Conservation (phyloP, 2,888 invertebrate genomes). For the Lochmaea capreae region DNA sequence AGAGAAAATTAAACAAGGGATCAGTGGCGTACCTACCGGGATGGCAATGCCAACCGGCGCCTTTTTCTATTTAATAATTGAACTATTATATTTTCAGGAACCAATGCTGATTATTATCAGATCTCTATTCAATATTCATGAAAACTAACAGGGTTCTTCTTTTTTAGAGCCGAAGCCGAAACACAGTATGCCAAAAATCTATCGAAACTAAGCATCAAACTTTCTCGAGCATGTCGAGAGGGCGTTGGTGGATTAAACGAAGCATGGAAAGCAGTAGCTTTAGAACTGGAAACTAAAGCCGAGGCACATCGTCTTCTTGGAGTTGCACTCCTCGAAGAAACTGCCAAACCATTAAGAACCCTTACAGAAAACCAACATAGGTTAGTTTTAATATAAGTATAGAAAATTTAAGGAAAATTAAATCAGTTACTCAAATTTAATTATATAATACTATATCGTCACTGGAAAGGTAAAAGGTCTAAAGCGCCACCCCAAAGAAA, state of each 20-base stretch:
- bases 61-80: no score
- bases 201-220: slow-evolving; percentile 86
- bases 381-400: slow-evolving; percentile 23
- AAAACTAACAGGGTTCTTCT: not conserved
- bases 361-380: slow-evolving; percentile 77
- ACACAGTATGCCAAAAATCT: slow-evolving; percentile 91
- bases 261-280: slow-evolving; percentile 91
- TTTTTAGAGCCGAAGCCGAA: slow-evolving; percentile 86
- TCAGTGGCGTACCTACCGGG: no score
- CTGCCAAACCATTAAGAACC: slow-evolving; percentile 87
- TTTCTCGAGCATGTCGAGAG: slow-evolving; percentile 85
- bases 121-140: no score
- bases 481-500: no score
- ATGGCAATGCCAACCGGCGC: no score
- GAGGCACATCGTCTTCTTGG: slow-evolving; percentile 82
- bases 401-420: not conserved
- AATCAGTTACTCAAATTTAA: no score
- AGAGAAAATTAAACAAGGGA: no score
- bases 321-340: slow-evolving; percentile 81
- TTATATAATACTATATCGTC: no score
- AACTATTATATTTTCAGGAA: no score
- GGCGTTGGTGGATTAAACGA: slow-evolving; percentile 84
- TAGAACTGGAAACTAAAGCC: slow-evolving; percentile 92
- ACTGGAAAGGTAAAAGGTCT: no score
- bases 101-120: no score